Evolutionary conservation across 2,113 vertebrate genomes (phyloP).

Genomic region (Paraplagusia blochii): DNA sequence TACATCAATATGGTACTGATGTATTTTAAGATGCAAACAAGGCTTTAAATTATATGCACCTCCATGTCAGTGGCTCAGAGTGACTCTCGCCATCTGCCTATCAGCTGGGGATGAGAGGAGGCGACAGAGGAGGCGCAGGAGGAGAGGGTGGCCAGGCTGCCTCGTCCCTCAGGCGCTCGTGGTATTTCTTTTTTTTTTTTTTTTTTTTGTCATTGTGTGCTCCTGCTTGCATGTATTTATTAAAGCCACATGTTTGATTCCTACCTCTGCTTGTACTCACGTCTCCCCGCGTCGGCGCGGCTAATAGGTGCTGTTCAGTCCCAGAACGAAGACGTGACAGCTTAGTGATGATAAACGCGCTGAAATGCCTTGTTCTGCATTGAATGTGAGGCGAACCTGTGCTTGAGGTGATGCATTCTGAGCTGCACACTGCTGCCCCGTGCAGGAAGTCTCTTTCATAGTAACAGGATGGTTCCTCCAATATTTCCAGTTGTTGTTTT

Average conservation of each 20-base stretch:
- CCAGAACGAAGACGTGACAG: constrained; percentile 87
- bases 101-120: constrained; percentile 89
- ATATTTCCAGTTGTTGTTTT: too few species aligned
- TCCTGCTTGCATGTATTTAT: constrained; percentile 64
- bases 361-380: constrained; percentile 81
- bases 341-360: constrained; percentile 88
- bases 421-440: constrained; percentile 8
- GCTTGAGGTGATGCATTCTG: constrained; percentile 74
- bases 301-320: constrained; percentile 89
- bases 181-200: constrained; percentile 29
- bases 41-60: constrained; percentile 97
- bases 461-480: too few species aligned
- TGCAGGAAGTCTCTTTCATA: too few species aligned
- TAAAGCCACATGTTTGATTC: constrained; percentile 93
- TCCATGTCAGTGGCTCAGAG: constrained; percentile 90
- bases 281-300: constrained; percentile 54
- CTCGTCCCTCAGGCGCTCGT: constrained; percentile 13
- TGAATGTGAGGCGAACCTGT: constrained; percentile 80
- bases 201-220: constrained; percentile 18
- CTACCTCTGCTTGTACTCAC: constrained; percentile 81
- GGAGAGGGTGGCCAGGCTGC: constrained; percentile 75
- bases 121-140: too few species aligned
- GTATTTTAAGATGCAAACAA: constrained; percentile 99
- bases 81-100: constrained; percentile 94
- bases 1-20: constrained; percentile 98